phyloP scores from a whole-genome alignment of 2,888 invertebrate species.

The Ormia ochracea region DNA sequence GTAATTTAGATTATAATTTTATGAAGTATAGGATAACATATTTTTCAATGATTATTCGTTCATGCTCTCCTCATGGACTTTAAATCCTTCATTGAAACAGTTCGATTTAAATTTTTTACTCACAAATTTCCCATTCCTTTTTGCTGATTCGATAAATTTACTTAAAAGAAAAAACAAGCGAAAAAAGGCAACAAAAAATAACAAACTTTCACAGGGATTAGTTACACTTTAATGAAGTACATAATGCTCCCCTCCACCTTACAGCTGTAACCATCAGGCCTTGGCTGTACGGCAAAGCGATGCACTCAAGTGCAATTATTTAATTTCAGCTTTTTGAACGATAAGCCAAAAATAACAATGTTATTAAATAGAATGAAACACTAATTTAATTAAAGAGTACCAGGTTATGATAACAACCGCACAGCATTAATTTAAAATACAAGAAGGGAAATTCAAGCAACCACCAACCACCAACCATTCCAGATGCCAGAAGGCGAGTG shows the following conservation, averaged over 20 bases:
- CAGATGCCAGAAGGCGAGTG: slow-evolving; percentile 6
- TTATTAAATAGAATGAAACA: slow-evolving; percentile 48
- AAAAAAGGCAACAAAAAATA: not conserved
- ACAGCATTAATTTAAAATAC: slow-evolving; percentile 8
- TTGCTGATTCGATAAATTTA: slow-evolving; percentile 33
- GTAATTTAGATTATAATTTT: too few relatives aligned
- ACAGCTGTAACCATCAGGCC: not conserved
- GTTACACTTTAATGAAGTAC: slow-evolving; percentile 54
- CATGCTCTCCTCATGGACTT: too few relatives aligned
- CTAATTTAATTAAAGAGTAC: slow-evolving; percentile 61
- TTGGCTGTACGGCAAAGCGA: not conserved
- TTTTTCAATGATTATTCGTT: too few relatives aligned
- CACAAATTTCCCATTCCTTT: not conserved
- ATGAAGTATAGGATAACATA: too few relatives aligned
- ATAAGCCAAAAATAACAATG: slow-evolving; percentile 59
- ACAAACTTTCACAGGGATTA: slow-evolving; percentile 32
- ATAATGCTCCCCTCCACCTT: slow-evolving; percentile 12
- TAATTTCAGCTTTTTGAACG: slow-evolving; percentile 57
- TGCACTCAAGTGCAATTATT: slow-evolving; percentile 61
- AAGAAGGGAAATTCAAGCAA: not conserved
- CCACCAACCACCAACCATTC: slow-evolving; percentile 30
- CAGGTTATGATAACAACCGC: slow-evolving; percentile 48
- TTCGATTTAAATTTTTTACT: not conserved
- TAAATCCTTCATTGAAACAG: not conserved
- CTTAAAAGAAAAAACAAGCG: not conserved